Evolutionary conservation across 2,113 vertebrate genomes (phyloP).

Genomic region (Hystrix cristata): DNA sequence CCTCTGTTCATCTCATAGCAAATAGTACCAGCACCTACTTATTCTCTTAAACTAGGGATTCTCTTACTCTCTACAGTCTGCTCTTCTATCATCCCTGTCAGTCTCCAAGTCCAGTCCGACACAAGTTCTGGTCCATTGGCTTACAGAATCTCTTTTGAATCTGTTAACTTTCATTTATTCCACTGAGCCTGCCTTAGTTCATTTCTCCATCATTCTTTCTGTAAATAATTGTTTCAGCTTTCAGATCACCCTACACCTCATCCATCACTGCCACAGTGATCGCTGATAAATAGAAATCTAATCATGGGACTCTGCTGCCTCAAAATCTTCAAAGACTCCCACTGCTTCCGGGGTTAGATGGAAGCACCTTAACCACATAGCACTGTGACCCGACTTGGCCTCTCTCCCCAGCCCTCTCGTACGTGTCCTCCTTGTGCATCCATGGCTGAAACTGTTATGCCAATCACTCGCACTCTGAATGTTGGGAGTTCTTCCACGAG

Average conservation of each 20-base stretch:
- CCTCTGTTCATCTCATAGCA: neutral
- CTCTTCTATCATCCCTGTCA: neutral
- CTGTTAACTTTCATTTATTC: neutral
- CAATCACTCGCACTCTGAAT: neutral
- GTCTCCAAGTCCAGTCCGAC: neutral
- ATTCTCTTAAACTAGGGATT: neutral
- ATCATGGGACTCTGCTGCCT: neutral
- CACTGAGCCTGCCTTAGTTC: neutral
- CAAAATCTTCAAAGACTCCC: neutral
- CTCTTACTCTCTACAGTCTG: neutral
- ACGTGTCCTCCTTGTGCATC: neutral
- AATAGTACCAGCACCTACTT: neutral
- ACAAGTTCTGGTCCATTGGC: neutral
- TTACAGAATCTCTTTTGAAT: constrained; percentile 6
- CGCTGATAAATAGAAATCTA: neutral
- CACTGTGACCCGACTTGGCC: neutral
- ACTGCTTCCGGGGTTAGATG: neutral
- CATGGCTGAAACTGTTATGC: neutral
- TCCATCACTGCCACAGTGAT: neutral
- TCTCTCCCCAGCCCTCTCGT: neutral
- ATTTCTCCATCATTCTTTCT: neutral
- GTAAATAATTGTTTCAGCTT: neutral
- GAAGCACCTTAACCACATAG: neutral
- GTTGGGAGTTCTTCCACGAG: neutral
- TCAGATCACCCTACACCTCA: neutral